Evolutionary conservation across 2,113 vertebrate genomes (phyloP).

Genomic region (Pedionomus torquatus): DNA sequence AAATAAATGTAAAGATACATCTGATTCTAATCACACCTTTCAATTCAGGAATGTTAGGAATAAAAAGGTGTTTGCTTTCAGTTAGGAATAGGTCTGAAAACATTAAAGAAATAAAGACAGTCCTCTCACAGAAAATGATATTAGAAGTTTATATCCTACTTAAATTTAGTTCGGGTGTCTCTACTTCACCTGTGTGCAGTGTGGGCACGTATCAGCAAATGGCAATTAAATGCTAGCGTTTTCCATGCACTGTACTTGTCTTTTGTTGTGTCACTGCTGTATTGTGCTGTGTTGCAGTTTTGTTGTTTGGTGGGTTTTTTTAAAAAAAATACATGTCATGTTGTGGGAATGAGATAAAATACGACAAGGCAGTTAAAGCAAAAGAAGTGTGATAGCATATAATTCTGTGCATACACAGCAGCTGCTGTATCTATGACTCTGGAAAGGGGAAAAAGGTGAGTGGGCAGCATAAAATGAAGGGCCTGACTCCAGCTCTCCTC

Average conservation of each 20-base stretch:
- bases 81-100: neutral
- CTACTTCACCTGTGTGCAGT: neutral
- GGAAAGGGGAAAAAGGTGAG: neutral
- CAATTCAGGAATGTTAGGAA: neutral
- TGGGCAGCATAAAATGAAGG: neutral
- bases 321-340: rapidly evolving
- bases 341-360: neutral
- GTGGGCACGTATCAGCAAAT: rapidly evolving
- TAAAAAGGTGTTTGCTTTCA: neutral
- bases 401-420: neutral
- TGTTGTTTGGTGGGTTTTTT: neutral
- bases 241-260: neutral
- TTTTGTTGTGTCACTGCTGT: neutral
- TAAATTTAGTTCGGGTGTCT: neutral
- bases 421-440: neutral
- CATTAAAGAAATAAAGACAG: neutral
- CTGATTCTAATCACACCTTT: neutral
- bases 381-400: neutral
- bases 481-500: neutral
- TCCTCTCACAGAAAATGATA: neutral
- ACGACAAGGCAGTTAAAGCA: neutral
- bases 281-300: neutral
- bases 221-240: neutral
- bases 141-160: neutral
- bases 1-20: neutral